Base-by-base conservation (phyloP, 2,113 vertebrate species). In the Machaerirhynchus nigripectus region DNA sequence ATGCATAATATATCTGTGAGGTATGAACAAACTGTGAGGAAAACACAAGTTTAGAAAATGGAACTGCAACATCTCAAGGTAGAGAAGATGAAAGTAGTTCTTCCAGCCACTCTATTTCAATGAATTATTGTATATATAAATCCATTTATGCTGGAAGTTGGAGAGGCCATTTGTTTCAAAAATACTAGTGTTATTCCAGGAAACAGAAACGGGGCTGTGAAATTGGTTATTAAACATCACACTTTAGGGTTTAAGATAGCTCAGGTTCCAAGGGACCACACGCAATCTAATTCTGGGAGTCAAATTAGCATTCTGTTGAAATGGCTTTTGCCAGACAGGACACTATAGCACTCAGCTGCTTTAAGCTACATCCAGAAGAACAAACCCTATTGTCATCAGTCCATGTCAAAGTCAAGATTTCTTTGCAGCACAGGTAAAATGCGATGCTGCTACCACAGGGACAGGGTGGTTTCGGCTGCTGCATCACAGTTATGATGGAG, bases 71-170 rank as follows among this genome's bases (percentile, higher is more conserved):
- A 33, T 71, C 70, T 90, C 26, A 84, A 82, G 77, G 26, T 20
- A 80, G 18, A 77, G 46, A 73, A 69, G 67, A 83, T 80, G 73
- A 55, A 94, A 94, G 85, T 33, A 79, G 33, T 24, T 60, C 61
- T 96, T 93, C 61, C 26, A 85, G 78, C 44, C 37, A 55, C 63
- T 61, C 49, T 67, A 5, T 79, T 89, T 84, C 37, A 53, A 7
- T 69, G n/a, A 95, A 68, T 87, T 84, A 44, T 52, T 91, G 13
- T 56, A 23, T n/a, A 50, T 47, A 60, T 49, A 91, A 84, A 89
- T 67, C 14, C 28, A 56, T 88, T 91, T n/a, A 12, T 0, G 0
- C 65, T 78, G 60, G 39, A 89, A 92, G 40, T 59, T 52, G 26
- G 35, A 81, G 24, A 87, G 47, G 15, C 13, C 39, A 56, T 84